Evolutionary conservation across 35 echinoderm and acorn worm genomes (phyloP).

Genomic region (Nesometra sesokonis): DNA sequence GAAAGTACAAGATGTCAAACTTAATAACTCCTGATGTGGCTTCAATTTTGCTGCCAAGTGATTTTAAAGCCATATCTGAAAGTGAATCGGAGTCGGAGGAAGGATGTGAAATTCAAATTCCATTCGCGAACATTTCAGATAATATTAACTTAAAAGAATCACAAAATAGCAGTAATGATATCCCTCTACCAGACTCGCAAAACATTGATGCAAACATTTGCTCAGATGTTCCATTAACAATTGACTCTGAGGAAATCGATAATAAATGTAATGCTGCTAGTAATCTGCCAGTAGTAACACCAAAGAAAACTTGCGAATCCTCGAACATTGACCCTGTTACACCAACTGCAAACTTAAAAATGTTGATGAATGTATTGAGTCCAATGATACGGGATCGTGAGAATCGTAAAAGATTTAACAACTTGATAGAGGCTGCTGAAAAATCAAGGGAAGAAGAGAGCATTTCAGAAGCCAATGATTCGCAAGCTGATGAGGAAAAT

Average conservation of each 20-base stretch:
- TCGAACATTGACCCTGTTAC: slow-evolving; percentile 56
- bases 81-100: background rate
- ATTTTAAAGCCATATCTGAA: background rate
- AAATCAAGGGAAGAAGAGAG: background rate
- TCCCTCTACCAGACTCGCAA: background rate
- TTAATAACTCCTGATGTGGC: background rate
- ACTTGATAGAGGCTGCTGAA: background rate
- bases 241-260: background rate
- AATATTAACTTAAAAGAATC: no score
- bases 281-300: slow-evolving; percentile 28
- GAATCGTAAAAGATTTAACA: slow-evolving; percentile 9
- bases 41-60: background rate
- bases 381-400: slow-evolving; percentile 77
- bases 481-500: slow-evolving; percentile 28
- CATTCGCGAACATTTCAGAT: background rate
- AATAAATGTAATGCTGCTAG: background rate
- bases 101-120: background rate
- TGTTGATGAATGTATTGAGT: slow-evolving; percentile 57
- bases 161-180: background rate
- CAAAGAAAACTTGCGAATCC: slow-evolving; percentile 25
- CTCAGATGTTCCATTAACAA: background rate
- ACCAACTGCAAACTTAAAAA: slow-evolving; percentile 87
- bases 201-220: background rate
- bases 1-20: no score
- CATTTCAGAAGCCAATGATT: background rate